Conservation (phyloP, 2,888 invertebrate species). For the Spodoptera littoralis region DNA sequence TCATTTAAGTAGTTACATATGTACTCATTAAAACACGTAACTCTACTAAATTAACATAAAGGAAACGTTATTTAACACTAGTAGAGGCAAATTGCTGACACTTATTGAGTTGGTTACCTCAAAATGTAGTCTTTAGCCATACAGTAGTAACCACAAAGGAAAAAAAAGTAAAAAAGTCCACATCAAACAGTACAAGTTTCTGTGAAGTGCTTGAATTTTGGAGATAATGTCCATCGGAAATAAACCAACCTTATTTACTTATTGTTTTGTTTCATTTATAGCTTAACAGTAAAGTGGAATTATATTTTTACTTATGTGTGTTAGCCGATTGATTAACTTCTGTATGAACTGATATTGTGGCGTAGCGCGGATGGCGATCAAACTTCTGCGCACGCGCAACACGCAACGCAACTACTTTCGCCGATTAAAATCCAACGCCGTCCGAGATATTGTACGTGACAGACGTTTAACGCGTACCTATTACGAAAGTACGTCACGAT, state of each 20-base stretch:
- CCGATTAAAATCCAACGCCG: conserved; percentile 79
- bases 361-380: conserved; percentile 60
- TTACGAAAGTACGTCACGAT: conserved; percentile 68
- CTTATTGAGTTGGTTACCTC: conserved; percentile 61
- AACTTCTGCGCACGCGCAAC: conserved; percentile 76
- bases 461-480: conserved; percentile 68
- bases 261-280: too few relatives aligned
- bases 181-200: neutral
- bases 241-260: neutral
- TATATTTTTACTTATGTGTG: neutral
- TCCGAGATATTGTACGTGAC: conserved; percentile 75
- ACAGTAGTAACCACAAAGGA: conserved; percentile 41
- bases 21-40: conserved; percentile 31
- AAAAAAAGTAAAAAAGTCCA: conserved; percentile 8
- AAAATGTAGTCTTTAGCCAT: conserved; percentile 59
- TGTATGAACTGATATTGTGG: conserved; percentile 7
- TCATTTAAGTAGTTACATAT: neutral
- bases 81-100: conserved; percentile 61
- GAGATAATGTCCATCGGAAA: neutral
- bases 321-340: conserved; percentile 13
- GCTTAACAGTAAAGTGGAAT: too few relatives aligned
- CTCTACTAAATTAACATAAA: conserved; percentile 48
- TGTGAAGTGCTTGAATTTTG: neutral
- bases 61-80: conserved; percentile 57
- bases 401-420: conserved; percentile 85